Base-by-base conservation (phyloP, 92 coral and sea anemone species). In the Pocillopora meandrina region DNA sequence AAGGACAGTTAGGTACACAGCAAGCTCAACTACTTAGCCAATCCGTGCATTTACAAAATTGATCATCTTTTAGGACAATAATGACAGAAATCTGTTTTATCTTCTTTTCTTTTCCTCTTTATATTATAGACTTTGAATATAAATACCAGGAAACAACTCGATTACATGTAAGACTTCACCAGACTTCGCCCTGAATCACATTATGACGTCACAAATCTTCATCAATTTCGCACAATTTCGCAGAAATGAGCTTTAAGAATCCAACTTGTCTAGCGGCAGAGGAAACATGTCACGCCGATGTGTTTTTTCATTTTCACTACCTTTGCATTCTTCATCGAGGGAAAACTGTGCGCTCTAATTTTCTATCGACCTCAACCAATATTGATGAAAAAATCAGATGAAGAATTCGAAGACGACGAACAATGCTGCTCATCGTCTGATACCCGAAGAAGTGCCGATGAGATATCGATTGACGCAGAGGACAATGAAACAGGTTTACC, bases 381-480 rank as follows among this genome's bases (percentile, higher is more conserved):
- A 55, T 74, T 74, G 56, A 83, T 83, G 86, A 83, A 83, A 73
- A 74, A 56, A 74, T 21, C 73, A 9, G 80, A 83, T 74, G 86
- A 74, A 55, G 73, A 26, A 26, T 26, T 26, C 31, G 31, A 74
- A 26, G 65, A 34, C 42, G 80, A 63, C 20, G 33, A 62, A 1
- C 79, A 83, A 69, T 76, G 72, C 64, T 83, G 74, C 66, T 63
- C 62, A n/a, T 83, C 80, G 35, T 73, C 79, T 49, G 86, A 75
- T 16, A 83, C 33, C 74, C 71, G 86, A 64, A 64, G 74, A 83
- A 67, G 65, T 64, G 73, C 63, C 65, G 86, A 73, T 2, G 71
- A 83, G 64, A 83, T 81, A 81, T 81, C 77, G 70, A 71, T 76
- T 85, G 56, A 56, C 6, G 59, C 66, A 76, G 84, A 77, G 7